phyloP scores from a whole-genome alignment of 2,113 vertebrate genomes.

The Neolamprologus ventralis region DNA sequence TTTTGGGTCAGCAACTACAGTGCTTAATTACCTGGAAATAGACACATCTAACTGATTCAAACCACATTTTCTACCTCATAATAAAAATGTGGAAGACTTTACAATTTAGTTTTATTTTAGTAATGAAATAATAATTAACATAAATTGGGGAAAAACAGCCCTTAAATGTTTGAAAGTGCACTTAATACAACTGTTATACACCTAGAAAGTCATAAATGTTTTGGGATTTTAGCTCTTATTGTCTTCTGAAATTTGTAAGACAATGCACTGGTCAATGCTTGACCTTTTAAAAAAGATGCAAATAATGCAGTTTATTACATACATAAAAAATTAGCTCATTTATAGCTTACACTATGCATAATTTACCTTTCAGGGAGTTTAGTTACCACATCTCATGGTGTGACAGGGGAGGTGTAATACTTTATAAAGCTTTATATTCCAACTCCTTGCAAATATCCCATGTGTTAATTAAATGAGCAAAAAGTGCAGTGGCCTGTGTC shows the following conservation, averaged over 20 bases:
- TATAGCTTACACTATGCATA: slow-evolving; percentile 8
- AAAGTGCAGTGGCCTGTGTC: slow-evolving; percentile 79
- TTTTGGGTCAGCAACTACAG: not conserved
- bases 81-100: not conserved
- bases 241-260: not conserved
- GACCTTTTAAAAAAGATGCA: not conserved
- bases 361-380: slow-evolving; percentile 38
- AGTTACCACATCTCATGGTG: slow-evolving; percentile 25
- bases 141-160: not conserved
- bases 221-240: not conserved
- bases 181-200: not conserved
- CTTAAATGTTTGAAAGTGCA: not conserved
- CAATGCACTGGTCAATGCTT: not conserved
- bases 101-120: not conserved
- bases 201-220: not conserved
- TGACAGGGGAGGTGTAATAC: slow-evolving; percentile 57
- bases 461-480: slow-evolving; percentile 77
- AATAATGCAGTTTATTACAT: not conserved
- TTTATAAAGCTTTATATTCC: slow-evolving; percentile 64
- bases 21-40: not conserved
- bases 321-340: not conserved
- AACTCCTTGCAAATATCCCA: slow-evolving; percentile 63
- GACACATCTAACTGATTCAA: not conserved
- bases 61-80: not conserved
- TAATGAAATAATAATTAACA: not conserved